Evolutionary conservation across 2,888 invertebrate genomes (phyloP).

Genomic region (Caenorhabditis panamensis): DNA sequence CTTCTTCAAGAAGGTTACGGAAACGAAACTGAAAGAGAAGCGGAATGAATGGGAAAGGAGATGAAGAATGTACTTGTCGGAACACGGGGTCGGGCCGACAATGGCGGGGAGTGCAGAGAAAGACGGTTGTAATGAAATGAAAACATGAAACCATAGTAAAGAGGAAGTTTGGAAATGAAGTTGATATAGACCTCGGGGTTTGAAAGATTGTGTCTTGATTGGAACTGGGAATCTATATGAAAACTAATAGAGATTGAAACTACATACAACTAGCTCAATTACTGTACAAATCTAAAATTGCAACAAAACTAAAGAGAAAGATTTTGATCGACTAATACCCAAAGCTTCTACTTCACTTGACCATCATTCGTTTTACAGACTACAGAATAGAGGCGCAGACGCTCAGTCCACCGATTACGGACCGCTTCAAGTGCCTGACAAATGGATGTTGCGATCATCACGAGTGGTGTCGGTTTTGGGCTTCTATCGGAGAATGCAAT

Average conservation of each 20-base stretch:
- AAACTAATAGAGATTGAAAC: no score
- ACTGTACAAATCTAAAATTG: no score
- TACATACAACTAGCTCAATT: no score
- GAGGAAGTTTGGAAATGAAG: not conserved
- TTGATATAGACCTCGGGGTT: not conserved
- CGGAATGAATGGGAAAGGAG: constrained; percentile 9
- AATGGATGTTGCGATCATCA: constrained; percentile 79
- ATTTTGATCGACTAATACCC: not conserved
- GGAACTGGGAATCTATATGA: not conserved
- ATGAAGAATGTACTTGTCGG: constrained; percentile 45
- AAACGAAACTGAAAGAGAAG: constrained; percentile 20
- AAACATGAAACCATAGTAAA: constrained; percentile 12
- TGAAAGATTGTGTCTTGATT: not conserved
- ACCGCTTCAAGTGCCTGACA: constrained; percentile 75
- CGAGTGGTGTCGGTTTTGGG: constrained; percentile 77
- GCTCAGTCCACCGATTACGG: constrained; percentile 72
- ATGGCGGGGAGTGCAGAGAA: constrained; percentile 1
- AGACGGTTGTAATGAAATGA: constrained; percentile 16
- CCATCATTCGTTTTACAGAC: constrained; percentile 30
- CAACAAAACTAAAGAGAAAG: no score
- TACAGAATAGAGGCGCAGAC: constrained; percentile 60
- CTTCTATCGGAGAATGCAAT: constrained; percentile 74
- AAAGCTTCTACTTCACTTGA: not conserved
- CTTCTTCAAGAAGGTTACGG: constrained; percentile 28
- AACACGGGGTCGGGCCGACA: constrained; percentile 14